A percentile compares a stretch with the other conserved stretches of the same genome.
These are phyloP conservation scores for Luperina nickerlii DNA, from an alignment of 2,888 invertebrate species.

Conservation along the genomic window DNA sequence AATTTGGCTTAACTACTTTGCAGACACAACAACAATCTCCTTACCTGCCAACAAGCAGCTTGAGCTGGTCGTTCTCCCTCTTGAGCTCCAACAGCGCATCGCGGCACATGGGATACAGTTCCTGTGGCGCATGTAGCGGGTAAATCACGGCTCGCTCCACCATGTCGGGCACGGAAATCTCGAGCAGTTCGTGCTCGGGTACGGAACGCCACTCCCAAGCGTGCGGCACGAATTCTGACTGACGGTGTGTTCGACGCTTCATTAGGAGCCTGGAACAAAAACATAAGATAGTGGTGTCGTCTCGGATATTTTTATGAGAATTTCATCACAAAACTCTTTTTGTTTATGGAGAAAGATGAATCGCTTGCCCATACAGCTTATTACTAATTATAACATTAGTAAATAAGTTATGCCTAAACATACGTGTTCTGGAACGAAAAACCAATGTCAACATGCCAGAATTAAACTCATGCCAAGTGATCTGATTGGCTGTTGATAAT, in stretches of 20 bases:
- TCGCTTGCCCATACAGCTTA: background rate
- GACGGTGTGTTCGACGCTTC: constrained; percentile 81
- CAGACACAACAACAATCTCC: background rate
- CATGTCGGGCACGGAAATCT: constrained; percentile 80
- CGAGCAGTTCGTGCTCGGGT: constrained; percentile 80
- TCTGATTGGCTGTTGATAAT: background rate
- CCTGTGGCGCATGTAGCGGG: constrained; percentile 84
- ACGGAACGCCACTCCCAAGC: constrained; percentile 85
- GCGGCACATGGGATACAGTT: constrained; percentile 73
- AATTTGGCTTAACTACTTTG: background rate
- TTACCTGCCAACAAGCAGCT: constrained; percentile 78
- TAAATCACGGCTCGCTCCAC: constrained; percentile 78
- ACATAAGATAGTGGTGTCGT: background rate
- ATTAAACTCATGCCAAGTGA: background rate
- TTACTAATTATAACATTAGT: background rate
- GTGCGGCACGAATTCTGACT: constrained; percentile 70
- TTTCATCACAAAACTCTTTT: background rate
- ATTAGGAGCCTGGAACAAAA: constrained; percentile 73
- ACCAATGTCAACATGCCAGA: background rate
- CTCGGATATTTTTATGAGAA: background rate
- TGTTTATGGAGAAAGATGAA: background rate
- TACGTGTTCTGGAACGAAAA: background rate
- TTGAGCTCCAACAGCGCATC: constrained; percentile 76
- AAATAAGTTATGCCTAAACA: background rate
- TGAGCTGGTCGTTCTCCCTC: constrained; percentile 78